phyloP scores from a whole-genome alignment of 53 echinoderm and acorn worm species.

The Patiria pectinifera region DNA sequence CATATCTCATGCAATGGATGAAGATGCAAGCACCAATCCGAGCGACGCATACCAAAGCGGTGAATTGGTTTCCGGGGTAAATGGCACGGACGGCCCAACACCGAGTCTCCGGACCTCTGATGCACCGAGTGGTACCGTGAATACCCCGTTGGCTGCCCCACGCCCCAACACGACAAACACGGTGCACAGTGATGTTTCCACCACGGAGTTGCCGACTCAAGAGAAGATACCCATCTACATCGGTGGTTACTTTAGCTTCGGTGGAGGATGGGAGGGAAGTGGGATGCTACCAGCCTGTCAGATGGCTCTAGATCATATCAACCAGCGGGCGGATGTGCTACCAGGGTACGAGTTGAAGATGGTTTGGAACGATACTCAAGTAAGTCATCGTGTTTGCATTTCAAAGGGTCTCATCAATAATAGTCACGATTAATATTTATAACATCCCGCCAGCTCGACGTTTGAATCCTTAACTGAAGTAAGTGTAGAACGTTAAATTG shows the following conservation, averaged over 20 bases:
- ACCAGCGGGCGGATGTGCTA: conserved; percentile 62
- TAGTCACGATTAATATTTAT: too few relatives aligned
- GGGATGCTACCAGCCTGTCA: conserved; percentile 76
- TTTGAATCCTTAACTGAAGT: too few relatives aligned
- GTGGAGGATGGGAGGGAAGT: conserved; percentile 77
- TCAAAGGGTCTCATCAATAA: not conserved
- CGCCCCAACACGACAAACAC: not conserved
- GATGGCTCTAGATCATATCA: conserved; percentile 81
- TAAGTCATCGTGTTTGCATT: not conserved
- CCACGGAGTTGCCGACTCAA: too few relatives aligned
- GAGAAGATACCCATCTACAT: conserved; percentile 82
- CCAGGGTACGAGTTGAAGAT: conserved; percentile 76
- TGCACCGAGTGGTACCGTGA: not conserved
- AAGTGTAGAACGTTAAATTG: too few relatives aligned
- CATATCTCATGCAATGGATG: not conserved
- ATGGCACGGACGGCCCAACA: not conserved
- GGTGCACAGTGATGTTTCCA: not conserved
- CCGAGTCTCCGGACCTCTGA: not conserved
- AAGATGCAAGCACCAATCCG: not conserved
- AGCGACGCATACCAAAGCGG: not conserved
- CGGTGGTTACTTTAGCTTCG: conserved; percentile 69
- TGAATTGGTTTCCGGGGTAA: too few relatives aligned
- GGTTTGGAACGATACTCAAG: conserved; percentile 90
- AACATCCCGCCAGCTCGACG: too few relatives aligned
- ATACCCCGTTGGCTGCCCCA: not conserved